phyloP scores from a whole-genome alignment of 2,888 invertebrate genomes.

The Cordilura impudica region DNA sequence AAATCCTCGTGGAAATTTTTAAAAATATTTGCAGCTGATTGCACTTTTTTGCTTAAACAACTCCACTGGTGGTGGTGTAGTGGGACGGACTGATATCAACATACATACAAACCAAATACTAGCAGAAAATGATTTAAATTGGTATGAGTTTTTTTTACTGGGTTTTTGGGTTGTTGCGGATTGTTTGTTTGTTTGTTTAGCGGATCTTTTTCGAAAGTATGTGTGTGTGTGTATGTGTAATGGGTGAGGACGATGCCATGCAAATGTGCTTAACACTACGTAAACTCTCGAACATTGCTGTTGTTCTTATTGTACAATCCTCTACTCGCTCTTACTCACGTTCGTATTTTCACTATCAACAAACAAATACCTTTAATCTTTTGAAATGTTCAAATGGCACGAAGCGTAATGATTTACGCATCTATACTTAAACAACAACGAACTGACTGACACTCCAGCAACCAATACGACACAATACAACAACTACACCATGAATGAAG shows the following conservation, averaged over 20 bases:
- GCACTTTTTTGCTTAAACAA: slow-evolving; percentile 66
- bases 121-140: slow-evolving; percentile 44
- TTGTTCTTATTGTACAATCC: slow-evolving; percentile 23
- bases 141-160: slow-evolving; percentile 56
- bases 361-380: slow-evolving; percentile 77
- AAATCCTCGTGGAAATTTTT: slow-evolving; percentile 79
- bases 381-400: slow-evolving; percentile 76
- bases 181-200: slow-evolving; percentile 55
- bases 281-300: slow-evolving; percentile 4
- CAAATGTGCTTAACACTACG: slow-evolving; percentile 10
- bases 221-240: background rate
- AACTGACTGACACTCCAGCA: background rate
- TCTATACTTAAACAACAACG: background rate
- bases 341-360: slow-evolving; percentile 59
- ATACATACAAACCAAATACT: slow-evolving; percentile 28
- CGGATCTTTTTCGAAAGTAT: slow-evolving; percentile 48
- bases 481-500: background rate
- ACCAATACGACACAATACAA: background rate
- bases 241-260: slow-evolving; percentile 15
- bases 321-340: slow-evolving; percentile 52
- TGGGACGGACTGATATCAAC: background rate
- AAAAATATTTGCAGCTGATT: slow-evolving; percentile 78
- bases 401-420: slow-evolving; percentile 71
- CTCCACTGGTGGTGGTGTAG: background rate
- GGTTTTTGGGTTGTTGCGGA: slow-evolving; percentile 42